These are phyloP conservation scores for Acropternis orthonyx DNA, from an alignment of 2,797 vertebrate species.

Conservation along the genomic window DNA sequence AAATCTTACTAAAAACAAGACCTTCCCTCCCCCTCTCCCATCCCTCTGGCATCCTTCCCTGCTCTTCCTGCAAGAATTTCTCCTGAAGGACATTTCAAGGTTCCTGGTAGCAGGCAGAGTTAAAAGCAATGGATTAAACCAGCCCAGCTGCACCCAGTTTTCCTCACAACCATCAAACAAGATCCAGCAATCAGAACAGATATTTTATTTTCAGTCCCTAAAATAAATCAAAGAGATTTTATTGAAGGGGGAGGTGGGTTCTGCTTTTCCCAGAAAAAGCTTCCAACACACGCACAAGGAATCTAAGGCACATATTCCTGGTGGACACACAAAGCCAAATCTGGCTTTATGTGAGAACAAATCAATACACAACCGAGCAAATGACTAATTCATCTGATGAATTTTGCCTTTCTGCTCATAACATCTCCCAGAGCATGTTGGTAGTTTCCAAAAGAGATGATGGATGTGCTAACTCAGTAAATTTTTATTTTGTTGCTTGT, in stretches of 20 bases:
- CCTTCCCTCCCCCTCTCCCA: background rate
- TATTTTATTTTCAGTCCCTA: background rate
- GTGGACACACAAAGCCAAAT: background rate
- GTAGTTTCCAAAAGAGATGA: background rate
- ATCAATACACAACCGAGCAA: constrained; percentile 3
- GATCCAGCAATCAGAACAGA: background rate
- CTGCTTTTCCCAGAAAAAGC: background rate
- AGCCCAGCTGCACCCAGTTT: background rate
- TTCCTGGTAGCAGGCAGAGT: background rate
- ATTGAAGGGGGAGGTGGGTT: background rate
- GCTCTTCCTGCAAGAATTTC: background rate
- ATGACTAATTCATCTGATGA: constrained; percentile 5
- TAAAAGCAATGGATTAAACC: background rate
- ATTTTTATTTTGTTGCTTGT: constrained; percentile 2
- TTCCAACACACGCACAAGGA: background rate
- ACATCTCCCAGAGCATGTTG: constrained; percentile 8
- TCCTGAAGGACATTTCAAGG: constrained; percentile 50
- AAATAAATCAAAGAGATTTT: constrained; percentile 15
- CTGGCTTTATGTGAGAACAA: background rate
- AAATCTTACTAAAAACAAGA: background rate
- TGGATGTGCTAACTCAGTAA: background rate
- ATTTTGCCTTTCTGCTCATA: constrained; percentile 1
- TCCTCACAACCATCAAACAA: background rate
- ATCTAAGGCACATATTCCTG: background rate
- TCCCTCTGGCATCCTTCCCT: background rate